Evolutionary conservation across 2,797 vertebrate species (phyloP).

Genomic region (Mormyrops boulengeri): DNA sequence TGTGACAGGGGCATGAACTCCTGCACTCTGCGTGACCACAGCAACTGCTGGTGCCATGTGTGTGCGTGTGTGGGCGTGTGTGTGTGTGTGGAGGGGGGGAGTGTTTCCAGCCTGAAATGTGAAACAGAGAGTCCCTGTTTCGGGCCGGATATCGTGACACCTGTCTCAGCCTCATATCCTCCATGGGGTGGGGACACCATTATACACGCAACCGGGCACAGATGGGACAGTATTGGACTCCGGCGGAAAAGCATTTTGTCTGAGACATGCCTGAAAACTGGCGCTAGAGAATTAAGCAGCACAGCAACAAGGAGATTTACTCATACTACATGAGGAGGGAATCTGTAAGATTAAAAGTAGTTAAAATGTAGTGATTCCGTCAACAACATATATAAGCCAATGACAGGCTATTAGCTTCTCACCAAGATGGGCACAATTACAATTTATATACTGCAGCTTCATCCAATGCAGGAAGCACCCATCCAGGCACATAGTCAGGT

Average conservation of each 20-base stretch:
- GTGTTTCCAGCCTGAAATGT: constrained; percentile 44
- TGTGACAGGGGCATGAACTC: constrained; percentile 41
- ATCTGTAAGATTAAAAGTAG: neutral
- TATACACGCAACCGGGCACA: constrained; percentile 25
- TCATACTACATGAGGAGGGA: neutral
- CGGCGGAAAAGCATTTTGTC: neutral
- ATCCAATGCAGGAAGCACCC: neutral
- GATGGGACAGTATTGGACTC: constrained; percentile 30
- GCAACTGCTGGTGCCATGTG: constrained; percentile 50
- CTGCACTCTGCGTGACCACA: constrained; percentile 38
- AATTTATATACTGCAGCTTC: neutral
- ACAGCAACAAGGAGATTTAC: neutral
- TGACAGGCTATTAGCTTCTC: neutral
- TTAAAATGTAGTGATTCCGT: neutral
- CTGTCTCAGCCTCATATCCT: constrained; percentile 49
- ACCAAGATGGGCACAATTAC: neutral
- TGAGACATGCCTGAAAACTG: constrained; percentile 11
- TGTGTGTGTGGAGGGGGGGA: neutral
- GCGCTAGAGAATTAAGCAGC: constrained; percentile 27
- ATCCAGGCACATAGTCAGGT: neutral
- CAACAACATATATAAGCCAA: neutral
- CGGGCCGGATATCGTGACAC: constrained; percentile 41
- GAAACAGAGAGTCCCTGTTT: constrained; percentile 39
- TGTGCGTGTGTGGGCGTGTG: neutral
- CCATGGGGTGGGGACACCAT: constrained; percentile 48